phyloP scores from a whole-genome alignment of 2,888 invertebrate genomes.

The Isoperla grammatica region DNA sequence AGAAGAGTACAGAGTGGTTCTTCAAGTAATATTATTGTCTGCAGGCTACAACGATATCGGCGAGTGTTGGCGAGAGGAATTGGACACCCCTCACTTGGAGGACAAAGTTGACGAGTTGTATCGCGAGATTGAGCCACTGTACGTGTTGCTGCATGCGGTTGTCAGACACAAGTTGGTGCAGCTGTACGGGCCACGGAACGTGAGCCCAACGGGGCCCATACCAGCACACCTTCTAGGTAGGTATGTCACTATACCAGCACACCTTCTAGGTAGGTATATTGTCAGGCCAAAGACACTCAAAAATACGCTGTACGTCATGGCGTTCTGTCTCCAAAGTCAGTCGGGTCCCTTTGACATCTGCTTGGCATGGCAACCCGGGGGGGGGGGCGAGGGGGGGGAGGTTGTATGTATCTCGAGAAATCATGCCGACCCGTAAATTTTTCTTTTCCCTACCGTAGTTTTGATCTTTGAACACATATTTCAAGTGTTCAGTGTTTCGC shows the following conservation, averaged over 20 bases:
- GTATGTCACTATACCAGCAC: conserved; percentile 62
- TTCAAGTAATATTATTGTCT: conserved; percentile 23
- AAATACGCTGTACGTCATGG: background rate
- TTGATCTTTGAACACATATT: no score
- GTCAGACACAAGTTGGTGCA: conserved; percentile 63
- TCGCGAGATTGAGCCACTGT: conserved; percentile 71
- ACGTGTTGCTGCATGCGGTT: conserved; percentile 77
- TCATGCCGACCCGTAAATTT: no score
- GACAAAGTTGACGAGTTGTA: conserved; percentile 62
- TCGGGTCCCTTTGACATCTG: no score
- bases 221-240: conserved; percentile 71
- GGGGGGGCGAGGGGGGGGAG: no score
- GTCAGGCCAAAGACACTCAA: conserved; percentile 56
- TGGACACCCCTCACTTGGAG: conserved; percentile 65
- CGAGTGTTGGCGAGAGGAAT: conserved; percentile 64
- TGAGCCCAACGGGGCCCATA: conserved; percentile 62
- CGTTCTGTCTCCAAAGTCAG: no score
- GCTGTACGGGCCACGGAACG: conserved; percentile 62
- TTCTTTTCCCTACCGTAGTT: no score
- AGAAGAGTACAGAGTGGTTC: no score
- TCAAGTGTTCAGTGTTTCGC: no score
- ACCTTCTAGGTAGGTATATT: conserved; percentile 57
- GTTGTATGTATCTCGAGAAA: no score
- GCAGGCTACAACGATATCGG: conserved; percentile 63
- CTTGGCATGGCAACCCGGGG: no score